Base-by-base conservation (phyloP, 2,888 invertebrate species). In the Sphaeridia pumilis region DNA sequence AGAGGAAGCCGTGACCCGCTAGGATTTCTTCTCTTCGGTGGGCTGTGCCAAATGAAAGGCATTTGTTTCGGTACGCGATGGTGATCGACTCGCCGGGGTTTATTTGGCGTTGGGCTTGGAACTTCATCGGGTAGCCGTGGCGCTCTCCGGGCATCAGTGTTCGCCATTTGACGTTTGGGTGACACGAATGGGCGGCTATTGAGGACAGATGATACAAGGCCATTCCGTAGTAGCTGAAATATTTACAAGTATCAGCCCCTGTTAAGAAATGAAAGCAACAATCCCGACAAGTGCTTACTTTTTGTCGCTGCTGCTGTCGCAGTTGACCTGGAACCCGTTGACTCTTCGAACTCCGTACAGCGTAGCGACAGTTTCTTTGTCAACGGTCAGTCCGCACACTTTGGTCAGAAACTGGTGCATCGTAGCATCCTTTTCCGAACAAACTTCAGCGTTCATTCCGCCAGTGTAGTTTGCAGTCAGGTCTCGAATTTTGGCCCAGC, bases 291-390 rank as follows among this genome's bases (percentile, higher is more conserved):
- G n/a, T n/a, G 27, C 31, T 25, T 50, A 46, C 51, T 35, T 44
- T 25, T 34, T 45, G 4, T 35, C 35, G 4, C 45, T 46, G 4
- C 25, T 17, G 10, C 46, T 38, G 24, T 27, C 31, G 25, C 28
- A 51, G 26, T 51, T 51, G n/a, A 51, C 38, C 28, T 51, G 51
- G 28, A 51, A 51, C 2, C 45, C 51, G 27, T 51, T 51, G 4
- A 51, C 46, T 10, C 14, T 51, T 28, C 51, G 31, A 26, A 45
- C 27, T 26, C 51, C 46, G 38, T 51, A 45, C 20, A 51, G 21
- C 20, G 34, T 34, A 12, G 51, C 35, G 26, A 51, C 14, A 14
- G 28, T 22, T n/a, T 51, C 45, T 22, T 14, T 10, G 2, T 44
- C 26, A 24, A 36, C 21, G 7, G 38, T 22, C 17, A 44, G 10